Conservation (phyloP, 2,888 invertebrate species). For the Polymixis flavicincta region DNA sequence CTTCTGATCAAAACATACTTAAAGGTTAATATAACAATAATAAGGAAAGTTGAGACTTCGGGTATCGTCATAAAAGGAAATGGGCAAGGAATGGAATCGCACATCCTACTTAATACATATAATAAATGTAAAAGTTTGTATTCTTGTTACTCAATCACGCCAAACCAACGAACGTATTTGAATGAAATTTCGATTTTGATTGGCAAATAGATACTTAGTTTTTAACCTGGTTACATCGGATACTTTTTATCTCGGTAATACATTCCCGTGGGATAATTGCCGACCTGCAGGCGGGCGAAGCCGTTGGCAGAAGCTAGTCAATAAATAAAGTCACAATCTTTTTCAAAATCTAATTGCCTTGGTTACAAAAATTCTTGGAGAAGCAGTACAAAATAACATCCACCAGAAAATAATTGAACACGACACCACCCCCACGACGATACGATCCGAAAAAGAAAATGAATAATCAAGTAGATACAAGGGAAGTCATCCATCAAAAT, state of each 20-base stretch:
- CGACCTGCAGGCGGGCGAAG: too few relatives aligned
- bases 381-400: slow-evolving; percentile 3
- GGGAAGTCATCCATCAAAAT: slow-evolving; percentile 26
- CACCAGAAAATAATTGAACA: not conserved
- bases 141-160: too few relatives aligned
- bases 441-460: slow-evolving; percentile 7
- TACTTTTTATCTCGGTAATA: too few relatives aligned
- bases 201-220: too few relatives aligned
- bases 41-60: not conserved
- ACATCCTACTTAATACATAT: too few relatives aligned
- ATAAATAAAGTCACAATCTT: not conserved
- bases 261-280: too few relatives aligned
- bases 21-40: slow-evolving; percentile 11
- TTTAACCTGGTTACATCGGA: too few relatives aligned
- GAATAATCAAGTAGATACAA: slow-evolving; percentile 33
- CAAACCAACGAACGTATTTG: too few relatives aligned
- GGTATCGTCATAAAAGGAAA: slow-evolving; percentile 1
- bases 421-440: not conserved
- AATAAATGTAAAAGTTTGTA: too few relatives aligned
- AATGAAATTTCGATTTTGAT: too few relatives aligned
- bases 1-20: not conserved
- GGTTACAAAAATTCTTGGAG: not conserved
- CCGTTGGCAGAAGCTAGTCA: too few relatives aligned
- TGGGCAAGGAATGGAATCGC: not conserved
- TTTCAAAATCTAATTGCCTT: not conserved